These are phyloP conservation scores for Melanotaenia trifasciata DNA, from an alignment of 2,797 vertebrate species.

Conservation along the genomic window DNA sequence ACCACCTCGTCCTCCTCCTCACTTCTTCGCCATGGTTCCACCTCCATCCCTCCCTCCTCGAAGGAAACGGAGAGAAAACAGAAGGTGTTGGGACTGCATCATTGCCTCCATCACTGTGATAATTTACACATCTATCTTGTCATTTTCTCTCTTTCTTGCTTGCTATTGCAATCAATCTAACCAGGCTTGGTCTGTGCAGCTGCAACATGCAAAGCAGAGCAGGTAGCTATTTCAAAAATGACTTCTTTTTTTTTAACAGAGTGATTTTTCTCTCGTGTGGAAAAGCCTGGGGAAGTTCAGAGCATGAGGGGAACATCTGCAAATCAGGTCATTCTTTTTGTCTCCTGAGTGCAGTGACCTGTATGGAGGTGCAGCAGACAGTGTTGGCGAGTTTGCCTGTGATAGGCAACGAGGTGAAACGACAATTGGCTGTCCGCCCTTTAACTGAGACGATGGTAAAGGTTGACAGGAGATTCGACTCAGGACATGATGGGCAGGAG, in stretches of 20 bases:
- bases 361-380: conserved; percentile 12
- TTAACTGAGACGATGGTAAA: conserved; percentile 29
- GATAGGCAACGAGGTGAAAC: conserved; percentile 31
- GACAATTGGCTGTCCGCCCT: conserved; percentile 21
- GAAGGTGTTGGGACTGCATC: conserved; percentile 99
- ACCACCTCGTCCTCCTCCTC: conserved; percentile 36
- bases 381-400: conserved; percentile 13
- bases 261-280: conserved; percentile 45
- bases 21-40: conserved; percentile 60
- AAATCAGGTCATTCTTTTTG: conserved; percentile 58
- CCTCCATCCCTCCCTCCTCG: conserved; percentile 75
- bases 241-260: conserved; percentile 34
- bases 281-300: conserved; percentile 32
- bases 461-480: conserved; percentile 39
- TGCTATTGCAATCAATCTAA: conserved; percentile 97
- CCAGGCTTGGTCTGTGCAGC: conserved; percentile 87
- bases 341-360: conserved; percentile 33
- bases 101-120: conserved; percentile 99
- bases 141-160: conserved; percentile 93
- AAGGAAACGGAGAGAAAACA: conserved; percentile 88
- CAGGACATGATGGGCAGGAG: conserved; percentile 51
- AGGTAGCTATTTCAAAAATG: conserved; percentile 73
- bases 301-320: conserved; percentile 28
- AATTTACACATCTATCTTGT: conserved; percentile 99
- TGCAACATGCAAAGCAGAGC: conserved; percentile 78